These are phyloP conservation scores for Penaeus japonicus DNA, from an alignment of 1,140 invertebrate species.

Conservation along the genomic window DNA sequence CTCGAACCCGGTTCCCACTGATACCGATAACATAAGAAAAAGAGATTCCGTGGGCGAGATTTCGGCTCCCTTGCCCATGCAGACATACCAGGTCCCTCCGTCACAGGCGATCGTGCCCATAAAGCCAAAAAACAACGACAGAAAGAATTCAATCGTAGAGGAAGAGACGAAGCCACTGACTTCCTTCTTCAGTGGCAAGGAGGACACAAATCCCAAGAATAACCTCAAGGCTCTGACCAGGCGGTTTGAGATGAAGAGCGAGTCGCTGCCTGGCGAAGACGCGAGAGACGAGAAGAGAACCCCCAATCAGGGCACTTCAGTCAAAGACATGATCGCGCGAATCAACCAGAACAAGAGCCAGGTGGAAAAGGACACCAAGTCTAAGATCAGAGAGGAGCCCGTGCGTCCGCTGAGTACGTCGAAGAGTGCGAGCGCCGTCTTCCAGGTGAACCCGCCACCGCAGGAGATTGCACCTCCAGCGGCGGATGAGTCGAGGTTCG, in stretches of 20 bases:
- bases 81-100: slow-evolving; percentile 20
- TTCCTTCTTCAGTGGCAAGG: not conserved
- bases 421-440: too few species aligned
- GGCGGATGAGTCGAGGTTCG: too few species aligned
- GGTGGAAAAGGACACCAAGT: too few species aligned
- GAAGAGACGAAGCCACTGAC: not conserved
- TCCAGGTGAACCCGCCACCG: too few species aligned
- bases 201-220: slow-evolving; percentile 13
- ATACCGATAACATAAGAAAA: not conserved
- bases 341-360: slow-evolving; percentile 10
- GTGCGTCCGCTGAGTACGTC: too few species aligned
- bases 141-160: not conserved
- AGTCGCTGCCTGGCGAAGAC: not conserved
- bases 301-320: slow-evolving; percentile 27
- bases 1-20: slow-evolving; percentile 28
- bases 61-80: slow-evolving; percentile 7
- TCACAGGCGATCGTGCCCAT: slow-evolving; percentile 22
- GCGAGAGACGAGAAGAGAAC: not conserved
- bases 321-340: slow-evolving; percentile 41
- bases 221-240: not conserved
- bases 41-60: not conserved
- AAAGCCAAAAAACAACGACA: slow-evolving; percentile 13
- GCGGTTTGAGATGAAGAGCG: slow-evolving; percentile 10
- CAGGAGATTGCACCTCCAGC: too few species aligned
- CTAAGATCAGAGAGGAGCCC: too few species aligned